Conservation (phyloP, 2,888 invertebrate genomes). For the Cephonodes hylas region DNA sequence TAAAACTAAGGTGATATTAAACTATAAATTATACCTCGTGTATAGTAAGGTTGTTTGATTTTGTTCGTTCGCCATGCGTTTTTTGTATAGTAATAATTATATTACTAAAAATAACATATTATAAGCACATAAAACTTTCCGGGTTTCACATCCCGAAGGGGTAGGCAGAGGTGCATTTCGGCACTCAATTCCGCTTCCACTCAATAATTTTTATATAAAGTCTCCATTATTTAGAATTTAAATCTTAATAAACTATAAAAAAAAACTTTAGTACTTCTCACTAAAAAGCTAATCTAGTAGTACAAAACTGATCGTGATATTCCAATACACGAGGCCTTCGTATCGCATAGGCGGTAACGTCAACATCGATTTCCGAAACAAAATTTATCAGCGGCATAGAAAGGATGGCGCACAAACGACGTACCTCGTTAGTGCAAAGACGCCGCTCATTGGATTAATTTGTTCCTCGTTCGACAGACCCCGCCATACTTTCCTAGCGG, state of each 20-base stretch:
- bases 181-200: too few species aligned
- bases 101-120: not conserved
- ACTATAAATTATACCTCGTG: not conserved
- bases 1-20: not conserved
- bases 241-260: too few species aligned
- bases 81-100: too few species aligned
- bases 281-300: not conserved
- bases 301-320: not conserved
- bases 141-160: too few species aligned
- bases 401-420: conserved; percentile 63
- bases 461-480: conserved; percentile 62
- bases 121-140: too few species aligned
- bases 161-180: too few species aligned
- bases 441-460: conserved; percentile 77
- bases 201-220: too few species aligned
- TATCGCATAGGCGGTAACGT: conserved; percentile 23
- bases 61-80: too few species aligned
- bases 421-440: conserved; percentile 72
- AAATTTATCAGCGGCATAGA: conserved; percentile 57
- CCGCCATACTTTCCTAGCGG: conserved; percentile 56
- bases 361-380: conserved; percentile 55
- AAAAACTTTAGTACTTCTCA: too few species aligned
- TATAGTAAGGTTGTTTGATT: not conserved
- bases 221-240: too few species aligned
- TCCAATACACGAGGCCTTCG: not conserved